Conservation (phyloP, 2,113 vertebrate genomes). For the Rattus rattus region DNA sequence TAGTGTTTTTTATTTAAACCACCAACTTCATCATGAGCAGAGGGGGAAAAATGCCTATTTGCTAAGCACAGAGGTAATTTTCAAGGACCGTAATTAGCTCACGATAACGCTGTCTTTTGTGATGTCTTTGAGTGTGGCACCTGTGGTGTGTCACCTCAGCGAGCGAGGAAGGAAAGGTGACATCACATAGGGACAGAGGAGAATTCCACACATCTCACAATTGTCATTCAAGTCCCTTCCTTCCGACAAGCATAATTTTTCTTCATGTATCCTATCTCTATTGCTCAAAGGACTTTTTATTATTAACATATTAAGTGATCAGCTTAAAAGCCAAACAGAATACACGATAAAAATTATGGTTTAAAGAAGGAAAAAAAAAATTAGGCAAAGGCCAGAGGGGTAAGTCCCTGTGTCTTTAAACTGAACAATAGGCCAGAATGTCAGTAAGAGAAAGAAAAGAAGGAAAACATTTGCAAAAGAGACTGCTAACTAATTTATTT, state of each 20-base stretch:
- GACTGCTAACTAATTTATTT: slow-evolving; percentile 33
- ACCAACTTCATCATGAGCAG: slow-evolving; percentile 84
- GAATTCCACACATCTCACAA: slow-evolving; percentile 74
- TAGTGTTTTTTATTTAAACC: slow-evolving; percentile 88
- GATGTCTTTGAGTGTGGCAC: slow-evolving; percentile 75
- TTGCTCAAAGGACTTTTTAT: slow-evolving; percentile 61
- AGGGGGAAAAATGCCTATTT: slow-evolving; percentile 80
- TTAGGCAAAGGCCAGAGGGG: not conserved
- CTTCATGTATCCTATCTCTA: slow-evolving; percentile 70
- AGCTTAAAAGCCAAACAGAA: slow-evolving; percentile 68
- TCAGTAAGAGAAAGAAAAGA: slow-evolving; percentile 18
- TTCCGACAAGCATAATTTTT: slow-evolving; percentile 68
- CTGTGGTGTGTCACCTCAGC: slow-evolving; percentile 72
- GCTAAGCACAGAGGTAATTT: slow-evolving; percentile 87
- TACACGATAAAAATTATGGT: slow-evolving; percentile 43
- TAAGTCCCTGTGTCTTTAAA: not conserved
- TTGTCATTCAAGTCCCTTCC: slow-evolving; percentile 80
- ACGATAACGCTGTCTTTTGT: slow-evolving; percentile 86
- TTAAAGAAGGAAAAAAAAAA: not conserved
- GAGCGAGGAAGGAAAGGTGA: slow-evolving; percentile 68
- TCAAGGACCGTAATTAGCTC: slow-evolving; percentile 87
- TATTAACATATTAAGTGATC: slow-evolving; percentile 60
- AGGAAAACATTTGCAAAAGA: slow-evolving; percentile 56
- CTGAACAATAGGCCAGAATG: not conserved
- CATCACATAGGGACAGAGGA: slow-evolving; percentile 74